A percentile compares a stretch with the other conserved stretches of the same genome.
Evolutionary conservation across 2,797 vertebrate species (phyloP).

Genomic region (Pelodytes ibericus): DNA sequence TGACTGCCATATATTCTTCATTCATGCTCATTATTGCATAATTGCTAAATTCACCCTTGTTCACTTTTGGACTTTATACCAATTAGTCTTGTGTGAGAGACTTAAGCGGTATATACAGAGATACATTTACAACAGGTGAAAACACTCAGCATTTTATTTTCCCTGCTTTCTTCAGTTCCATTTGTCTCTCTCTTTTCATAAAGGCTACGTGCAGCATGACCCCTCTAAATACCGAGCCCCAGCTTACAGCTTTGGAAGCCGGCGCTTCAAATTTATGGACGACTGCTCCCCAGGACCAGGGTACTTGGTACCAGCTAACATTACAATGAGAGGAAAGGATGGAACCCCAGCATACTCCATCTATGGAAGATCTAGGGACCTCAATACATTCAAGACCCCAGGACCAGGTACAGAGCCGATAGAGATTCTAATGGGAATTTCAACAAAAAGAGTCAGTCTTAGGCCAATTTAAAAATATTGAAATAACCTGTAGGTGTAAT

Average conservation of each 20-base stretch:
- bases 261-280: constrained; percentile 50
- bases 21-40: no score
- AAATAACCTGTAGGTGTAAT: no score
- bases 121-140: no score
- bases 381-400: constrained; percentile 66
- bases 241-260: constrained; percentile 79
- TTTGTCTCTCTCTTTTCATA: background rate
- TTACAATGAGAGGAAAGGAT: constrained; percentile 73
- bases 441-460: background rate
- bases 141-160: no score
- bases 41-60: no score
- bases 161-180: no score
- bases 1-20: no score
- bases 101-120: no score
- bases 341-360: constrained; percentile 80
- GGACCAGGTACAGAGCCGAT: constrained; percentile 79
- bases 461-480: background rate
- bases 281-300: constrained; percentile 78
- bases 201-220: constrained; percentile 74
- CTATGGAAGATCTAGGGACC: constrained; percentile 71
- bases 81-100: no score
- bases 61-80: no score
- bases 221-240: constrained; percentile 80
- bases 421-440: background rate
- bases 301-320: constrained; percentile 77